Evolutionary conservation across 2,888 invertebrate species (phyloP).

Genomic region (Ligdia adustata): DNA sequence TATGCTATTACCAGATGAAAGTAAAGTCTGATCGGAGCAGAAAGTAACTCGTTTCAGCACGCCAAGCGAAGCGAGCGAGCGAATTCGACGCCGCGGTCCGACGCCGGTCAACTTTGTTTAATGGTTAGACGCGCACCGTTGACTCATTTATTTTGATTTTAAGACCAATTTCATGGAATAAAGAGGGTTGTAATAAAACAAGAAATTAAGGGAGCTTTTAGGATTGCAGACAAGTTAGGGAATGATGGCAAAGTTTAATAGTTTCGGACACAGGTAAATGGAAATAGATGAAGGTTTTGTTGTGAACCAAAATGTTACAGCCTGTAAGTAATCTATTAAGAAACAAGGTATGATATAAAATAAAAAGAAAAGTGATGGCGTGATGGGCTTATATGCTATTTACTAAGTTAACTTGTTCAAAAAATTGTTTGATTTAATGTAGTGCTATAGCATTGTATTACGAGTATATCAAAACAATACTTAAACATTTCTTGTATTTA

Average conservation of each 20-base stretch:
- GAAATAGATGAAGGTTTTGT: not conserved
- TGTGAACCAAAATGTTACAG: too few species aligned
- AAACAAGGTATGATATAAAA: too few species aligned
- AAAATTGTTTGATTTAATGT: too few species aligned
- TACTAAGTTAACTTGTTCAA: too few species aligned
- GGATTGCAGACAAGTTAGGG: not conserved
- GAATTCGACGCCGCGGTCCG: constrained; percentile 13
- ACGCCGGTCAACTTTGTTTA: constrained; percentile 24
- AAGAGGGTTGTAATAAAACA: constrained; percentile 4
- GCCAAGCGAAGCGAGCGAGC: constrained; percentile 3
- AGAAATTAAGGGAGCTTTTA: constrained; percentile 3
- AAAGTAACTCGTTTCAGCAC: constrained; percentile 11
- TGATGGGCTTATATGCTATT: too few species aligned
- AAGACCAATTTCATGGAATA: constrained; percentile 13
- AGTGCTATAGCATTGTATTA: too few species aligned
- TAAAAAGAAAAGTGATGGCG: too few species aligned
- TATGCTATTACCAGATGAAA: not conserved
- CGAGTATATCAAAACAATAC: too few species aligned
- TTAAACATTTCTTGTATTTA: too few species aligned
- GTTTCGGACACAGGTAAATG: constrained; percentile 2
- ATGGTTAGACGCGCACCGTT: constrained; percentile 17
- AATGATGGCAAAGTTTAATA: constrained; percentile 14
- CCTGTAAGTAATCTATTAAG: too few species aligned
- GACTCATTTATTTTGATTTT: constrained; percentile 19
- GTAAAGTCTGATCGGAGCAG: constrained; percentile 1